A percentile compares a stretch with the other conserved stretches of the same genome.
Evolutionary conservation across 1,140 invertebrate genomes (phyloP).

Genomic region (Lepidostoma basale): DNA sequence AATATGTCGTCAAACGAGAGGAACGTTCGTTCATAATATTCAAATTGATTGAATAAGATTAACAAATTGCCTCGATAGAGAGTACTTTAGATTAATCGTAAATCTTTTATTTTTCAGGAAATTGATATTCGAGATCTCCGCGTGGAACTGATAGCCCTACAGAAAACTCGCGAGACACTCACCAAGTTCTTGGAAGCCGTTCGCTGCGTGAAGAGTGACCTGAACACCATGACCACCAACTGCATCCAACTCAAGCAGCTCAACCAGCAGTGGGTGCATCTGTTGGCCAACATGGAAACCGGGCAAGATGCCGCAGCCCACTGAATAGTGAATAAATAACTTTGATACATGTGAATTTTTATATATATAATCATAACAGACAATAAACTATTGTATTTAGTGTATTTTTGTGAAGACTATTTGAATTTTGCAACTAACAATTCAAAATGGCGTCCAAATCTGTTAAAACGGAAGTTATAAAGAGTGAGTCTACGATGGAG

Average conservation of each 20-base stretch:
- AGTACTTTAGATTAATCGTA: not conserved
- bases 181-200: slow-evolving; percentile 35
- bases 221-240: slow-evolving; percentile 36
- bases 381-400: not conserved
- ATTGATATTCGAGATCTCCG: slow-evolving; percentile 15
- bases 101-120: slow-evolving; percentile 29
- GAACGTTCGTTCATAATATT: too few species aligned
- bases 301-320: not conserved
- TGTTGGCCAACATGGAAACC: slow-evolving; percentile 8
- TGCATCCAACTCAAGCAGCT: slow-evolving; percentile 29
- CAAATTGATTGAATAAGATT: too few species aligned
- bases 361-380: not conserved
- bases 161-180: slow-evolving; percentile 26
- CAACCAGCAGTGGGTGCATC: slow-evolving; percentile 31
- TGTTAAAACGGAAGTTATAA: not conserved
- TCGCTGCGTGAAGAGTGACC: slow-evolving; percentile 29
- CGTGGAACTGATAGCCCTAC: slow-evolving; percentile 28
- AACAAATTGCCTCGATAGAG: too few species aligned
- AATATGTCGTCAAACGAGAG: too few species aligned
- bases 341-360: too few species aligned
- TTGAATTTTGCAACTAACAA: not conserved
- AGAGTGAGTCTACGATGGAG: slow-evolving; percentile 8
- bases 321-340: not conserved
- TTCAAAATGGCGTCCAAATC: not conserved
- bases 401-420: not conserved